Conservation (phyloP, 2,888 invertebrate species). For the Drosophila rellima region DNA sequence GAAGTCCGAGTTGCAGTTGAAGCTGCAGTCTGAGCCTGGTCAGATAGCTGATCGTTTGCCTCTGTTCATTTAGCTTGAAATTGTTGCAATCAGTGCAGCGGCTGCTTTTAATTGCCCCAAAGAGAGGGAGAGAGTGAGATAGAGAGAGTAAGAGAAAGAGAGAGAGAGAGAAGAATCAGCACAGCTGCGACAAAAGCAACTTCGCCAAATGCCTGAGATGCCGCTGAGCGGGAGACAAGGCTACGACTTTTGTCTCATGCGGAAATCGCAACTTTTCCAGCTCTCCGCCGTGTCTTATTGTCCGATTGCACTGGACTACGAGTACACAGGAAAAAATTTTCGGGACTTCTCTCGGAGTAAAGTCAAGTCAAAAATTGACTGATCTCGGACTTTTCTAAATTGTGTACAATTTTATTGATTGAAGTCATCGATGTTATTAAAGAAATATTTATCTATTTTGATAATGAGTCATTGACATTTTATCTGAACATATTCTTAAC, state of each 20-base stretch:
- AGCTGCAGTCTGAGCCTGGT: constrained; percentile 25
- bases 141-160: constrained; percentile 2
- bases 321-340: background rate
- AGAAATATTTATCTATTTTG: background rate
- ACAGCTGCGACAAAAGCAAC: constrained; percentile 62
- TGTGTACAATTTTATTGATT: background rate
- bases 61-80: constrained; percentile 79
- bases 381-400: background rate
- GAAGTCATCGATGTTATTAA: background rate
- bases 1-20: constrained; percentile 15
- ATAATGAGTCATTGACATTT: background rate
- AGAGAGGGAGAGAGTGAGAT: constrained; percentile 10
- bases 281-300: constrained; percentile 9
- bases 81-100: constrained; percentile 80
- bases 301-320: constrained; percentile 1
- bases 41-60: constrained; percentile 57
- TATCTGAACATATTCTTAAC: no score
- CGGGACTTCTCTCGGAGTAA: background rate
- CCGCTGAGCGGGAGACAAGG: constrained; percentile 63
- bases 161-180: constrained; percentile 12
- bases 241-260: constrained; percentile 70
- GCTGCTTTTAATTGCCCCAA: constrained; percentile 70
- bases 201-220: constrained; percentile 73
- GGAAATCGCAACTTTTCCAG: constrained; percentile 61
- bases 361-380: background rate